phyloP scores from a whole-genome alignment of 2,888 invertebrate genomes.

The Tachystola acroxantha region DNA sequence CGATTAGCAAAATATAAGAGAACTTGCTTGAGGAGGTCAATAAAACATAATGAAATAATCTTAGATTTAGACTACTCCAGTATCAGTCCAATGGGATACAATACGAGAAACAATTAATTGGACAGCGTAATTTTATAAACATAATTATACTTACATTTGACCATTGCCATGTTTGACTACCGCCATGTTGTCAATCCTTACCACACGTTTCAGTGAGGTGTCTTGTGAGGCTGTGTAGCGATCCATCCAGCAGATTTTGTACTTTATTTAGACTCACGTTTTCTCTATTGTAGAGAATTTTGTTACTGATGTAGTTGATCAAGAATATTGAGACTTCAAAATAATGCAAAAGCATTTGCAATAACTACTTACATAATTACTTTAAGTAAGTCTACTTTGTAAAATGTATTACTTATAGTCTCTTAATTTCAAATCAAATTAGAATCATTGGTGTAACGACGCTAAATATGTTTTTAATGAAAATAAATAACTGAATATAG shows the following conservation, averaged over 20 bases:
- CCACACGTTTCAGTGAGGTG: slow-evolving; percentile 9
- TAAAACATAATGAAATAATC: slow-evolving; percentile 54
- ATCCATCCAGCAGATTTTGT: slow-evolving; percentile 12
- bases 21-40: no score
- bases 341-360: no score
- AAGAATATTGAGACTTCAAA: no score
- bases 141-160: slow-evolving; percentile 44
- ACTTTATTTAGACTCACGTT: slow-evolving; percentile 7
- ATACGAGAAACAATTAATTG: slow-evolving; percentile 24
- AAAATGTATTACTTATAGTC: no score
- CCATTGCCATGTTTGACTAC: slow-evolving; percentile 26
- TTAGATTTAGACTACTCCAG: slow-evolving; percentile 47
- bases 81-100: slow-evolving; percentile 47
- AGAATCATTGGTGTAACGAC: slow-evolving; percentile 4
- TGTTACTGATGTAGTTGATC: no score
- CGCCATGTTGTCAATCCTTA: slow-evolving; percentile 38
- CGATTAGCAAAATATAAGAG: slow-evolving; percentile 46
- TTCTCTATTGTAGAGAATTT: background rate
- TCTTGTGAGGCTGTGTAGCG: slow-evolving; percentile 13
- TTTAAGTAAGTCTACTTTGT: no score
- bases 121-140: slow-evolving; percentile 21
- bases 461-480: slow-evolving; percentile 7
- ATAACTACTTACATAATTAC: no score
- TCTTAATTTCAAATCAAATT: no score
- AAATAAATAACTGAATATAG: no score